Percentiles rank a stretch among this genome's conserved stretches.
phyloP scores from a whole-genome alignment of 64 coral and sea anemone genomes.

The Orbicella faveolata region DNA sequence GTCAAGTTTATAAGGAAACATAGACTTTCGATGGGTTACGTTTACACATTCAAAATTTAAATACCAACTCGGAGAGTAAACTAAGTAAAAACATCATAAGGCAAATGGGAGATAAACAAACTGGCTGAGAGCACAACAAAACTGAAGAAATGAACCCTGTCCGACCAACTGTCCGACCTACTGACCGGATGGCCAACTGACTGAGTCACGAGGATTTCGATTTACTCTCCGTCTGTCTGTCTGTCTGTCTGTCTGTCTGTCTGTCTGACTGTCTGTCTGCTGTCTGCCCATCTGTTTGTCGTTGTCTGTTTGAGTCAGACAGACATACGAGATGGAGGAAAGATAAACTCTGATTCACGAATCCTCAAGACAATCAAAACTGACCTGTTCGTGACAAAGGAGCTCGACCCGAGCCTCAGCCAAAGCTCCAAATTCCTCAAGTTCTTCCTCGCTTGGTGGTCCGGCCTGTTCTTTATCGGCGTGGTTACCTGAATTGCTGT shows the following conservation, averaged over 20 bases:
- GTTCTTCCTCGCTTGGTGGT: slow-evolving; percentile 65
- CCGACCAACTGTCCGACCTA: no score
- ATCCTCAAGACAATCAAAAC: neutral
- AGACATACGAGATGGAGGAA: neutral
- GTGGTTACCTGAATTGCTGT: slow-evolving; percentile 60
- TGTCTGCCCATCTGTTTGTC: no score
- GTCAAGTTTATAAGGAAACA: no score
- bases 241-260: no score
- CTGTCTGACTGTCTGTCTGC: no score
- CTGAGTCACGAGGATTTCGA: no score
- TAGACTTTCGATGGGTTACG: no score
- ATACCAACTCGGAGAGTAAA: neutral
- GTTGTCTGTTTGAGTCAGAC: neutral
- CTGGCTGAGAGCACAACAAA: no score
- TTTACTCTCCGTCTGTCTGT: no score
- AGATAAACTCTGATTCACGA: neutral
- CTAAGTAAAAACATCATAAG: no score
- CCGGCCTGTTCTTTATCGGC: slow-evolving; percentile 57
- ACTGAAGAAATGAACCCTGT: no score
- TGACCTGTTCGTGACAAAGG: slow-evolving; percentile 94
- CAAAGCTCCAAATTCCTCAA: slow-evolving; percentile 71
- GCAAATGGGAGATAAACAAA: no score
- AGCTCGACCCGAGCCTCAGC: slow-evolving; percentile 92
- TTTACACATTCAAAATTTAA: neutral
- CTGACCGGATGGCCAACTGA: neutral